Evolutionary conservation across 2,888 invertebrate genomes (phyloP), one percentile per base, ranked within the genome.

Genomic region (Cerceris rybyensis): DNA sequence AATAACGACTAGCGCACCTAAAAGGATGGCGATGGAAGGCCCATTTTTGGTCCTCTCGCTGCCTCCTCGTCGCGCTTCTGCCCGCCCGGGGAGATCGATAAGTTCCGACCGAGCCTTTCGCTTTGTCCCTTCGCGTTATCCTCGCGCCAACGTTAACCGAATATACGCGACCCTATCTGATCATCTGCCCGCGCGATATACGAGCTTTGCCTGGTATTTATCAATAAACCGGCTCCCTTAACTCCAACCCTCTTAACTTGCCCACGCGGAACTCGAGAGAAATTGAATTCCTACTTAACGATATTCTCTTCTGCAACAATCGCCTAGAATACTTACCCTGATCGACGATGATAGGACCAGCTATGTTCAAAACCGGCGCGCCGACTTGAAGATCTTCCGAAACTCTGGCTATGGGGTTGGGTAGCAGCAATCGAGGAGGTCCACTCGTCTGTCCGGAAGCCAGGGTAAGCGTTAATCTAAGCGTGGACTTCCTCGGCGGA

Each of bases 371-470:
- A 2, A 98, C 96, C 90, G 96, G 95, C 85, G 96, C 96, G 52
- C 98, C 97, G 17, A 95, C 93, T 41, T 95, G 93, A 41, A 96
- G 94, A 90, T 96, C 96, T 93, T 97, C 97, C 80, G 96, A 94
- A 9, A 98, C 95, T 86, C 95, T 96, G 0, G 96, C 96, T 85
- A 95, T 94, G 88, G 98, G 98, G 59, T 95, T 94, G 0, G 95
- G 93, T 82, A 96, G 95, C 60, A 96, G 93, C 91, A 98, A 97
- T 85, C 96, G 95, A 5, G 98, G 98, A 13, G 97, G 96, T 88
- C 96, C 95, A 89, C 96, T 97, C 64, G 95, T 95, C 7, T 96
- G 95, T 65, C 96, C 96, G 88, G 95, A 95, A 89, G 96, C 95
- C 28, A 95, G 92, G 43, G 91, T 90, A 60, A 96, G 93, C 78